phyloP scores from a whole-genome alignment of 2,888 invertebrate species.

The Rotaria magnacalcarata region DNA sequence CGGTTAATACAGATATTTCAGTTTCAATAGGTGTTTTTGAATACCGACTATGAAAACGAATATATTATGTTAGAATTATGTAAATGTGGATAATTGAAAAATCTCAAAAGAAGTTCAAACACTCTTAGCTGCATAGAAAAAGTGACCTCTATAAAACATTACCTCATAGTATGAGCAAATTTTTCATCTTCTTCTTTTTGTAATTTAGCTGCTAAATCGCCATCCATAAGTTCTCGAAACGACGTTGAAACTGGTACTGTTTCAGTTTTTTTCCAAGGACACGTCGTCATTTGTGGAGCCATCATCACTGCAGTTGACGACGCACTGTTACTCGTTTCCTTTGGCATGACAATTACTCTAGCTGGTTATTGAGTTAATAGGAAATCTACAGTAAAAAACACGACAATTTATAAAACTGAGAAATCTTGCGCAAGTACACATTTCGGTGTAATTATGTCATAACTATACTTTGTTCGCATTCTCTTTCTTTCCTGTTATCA shows the following conservation, averaged over 20 bases:
- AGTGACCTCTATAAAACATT: background rate
- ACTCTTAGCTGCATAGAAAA: too few relatives aligned
- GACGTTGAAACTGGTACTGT: background rate
- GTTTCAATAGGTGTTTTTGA: background rate
- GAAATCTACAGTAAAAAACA: background rate
- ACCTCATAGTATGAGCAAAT: background rate
- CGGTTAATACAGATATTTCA: background rate
- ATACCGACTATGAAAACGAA: background rate
- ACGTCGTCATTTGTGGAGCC: background rate
- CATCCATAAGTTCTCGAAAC: background rate
- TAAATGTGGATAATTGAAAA: too few relatives aligned
- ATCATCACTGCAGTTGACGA: background rate
- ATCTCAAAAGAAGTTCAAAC: too few relatives aligned
- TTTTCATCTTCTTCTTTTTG: slow-evolving; percentile 4
- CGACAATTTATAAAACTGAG: background rate
- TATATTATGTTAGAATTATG: too few relatives aligned
- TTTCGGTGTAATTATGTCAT: background rate
- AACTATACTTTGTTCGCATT: background rate
- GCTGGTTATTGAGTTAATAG: background rate
- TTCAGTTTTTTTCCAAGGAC: background rate
- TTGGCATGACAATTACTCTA: background rate
- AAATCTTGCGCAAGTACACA: background rate
- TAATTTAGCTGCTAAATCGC: slow-evolving; percentile 19
- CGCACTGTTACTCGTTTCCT: background rate
- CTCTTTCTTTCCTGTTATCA: background rate